Conservation (phyloP, 2,113 vertebrate species). For the Sardina pilchardus region DNA sequence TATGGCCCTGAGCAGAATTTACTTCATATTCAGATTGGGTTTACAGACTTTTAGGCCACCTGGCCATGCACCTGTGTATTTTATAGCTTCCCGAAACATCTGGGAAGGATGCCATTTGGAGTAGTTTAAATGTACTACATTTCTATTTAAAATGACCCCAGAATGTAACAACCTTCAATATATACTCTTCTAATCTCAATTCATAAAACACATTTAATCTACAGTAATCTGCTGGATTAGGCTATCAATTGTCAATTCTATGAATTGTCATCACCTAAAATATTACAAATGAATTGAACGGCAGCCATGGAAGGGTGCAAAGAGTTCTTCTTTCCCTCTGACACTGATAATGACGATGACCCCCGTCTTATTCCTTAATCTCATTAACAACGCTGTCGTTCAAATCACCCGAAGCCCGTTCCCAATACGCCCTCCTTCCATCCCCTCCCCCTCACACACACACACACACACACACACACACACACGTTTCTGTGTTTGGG, state of each 20-base stretch:
- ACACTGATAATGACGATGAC: neutral
- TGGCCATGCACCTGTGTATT: too few species aligned
- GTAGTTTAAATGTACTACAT: neutral
- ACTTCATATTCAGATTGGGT: too few species aligned
- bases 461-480: neutral
- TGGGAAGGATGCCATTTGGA: neutral
- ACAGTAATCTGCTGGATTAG: neutral
- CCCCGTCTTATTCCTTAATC: neutral
- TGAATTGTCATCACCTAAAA: neutral
- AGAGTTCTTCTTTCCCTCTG: neutral
- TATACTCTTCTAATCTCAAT: neutral
- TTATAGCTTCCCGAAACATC: too few species aligned
- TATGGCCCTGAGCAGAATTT: neutral
- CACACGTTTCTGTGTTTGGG: neutral
- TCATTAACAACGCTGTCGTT: neutral
- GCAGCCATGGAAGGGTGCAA: neutral
- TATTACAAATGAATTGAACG: neutral
- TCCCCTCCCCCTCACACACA: too few species aligned
- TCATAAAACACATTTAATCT: neutral
- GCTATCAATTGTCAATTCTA: neutral
- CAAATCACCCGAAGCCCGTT: neutral
- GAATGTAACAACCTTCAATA: neutral
- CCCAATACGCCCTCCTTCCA: too few species aligned
- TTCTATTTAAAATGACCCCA: neutral
- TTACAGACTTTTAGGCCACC: too few species aligned